Base-by-base conservation (phyloP, 37 sponge, comb jelly and placozoan species). In the Ianthella basta region DNA sequence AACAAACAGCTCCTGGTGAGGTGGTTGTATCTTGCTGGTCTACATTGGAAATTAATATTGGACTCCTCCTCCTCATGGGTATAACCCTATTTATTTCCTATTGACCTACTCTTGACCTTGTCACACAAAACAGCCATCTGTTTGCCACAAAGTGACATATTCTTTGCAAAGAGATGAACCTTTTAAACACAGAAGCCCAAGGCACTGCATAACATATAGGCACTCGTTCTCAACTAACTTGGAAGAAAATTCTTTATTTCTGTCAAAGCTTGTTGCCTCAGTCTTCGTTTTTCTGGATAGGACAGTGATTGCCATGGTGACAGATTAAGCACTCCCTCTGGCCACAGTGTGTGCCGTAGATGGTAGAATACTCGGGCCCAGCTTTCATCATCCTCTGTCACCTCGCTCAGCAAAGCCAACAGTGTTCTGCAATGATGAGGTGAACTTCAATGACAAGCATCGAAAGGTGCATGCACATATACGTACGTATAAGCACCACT, bases 311-410 rank as follows among this genome's bases (percentile, higher is more conserved):
- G 30, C 30, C 72, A 63, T 0, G 59, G 8, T 10, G 69, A 23
- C 16, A 68, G 35, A 37, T 81, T 36, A 20, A 93, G 41, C 29
- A 56, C 30, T 4, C 90, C 93, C 6, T 84, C 23, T 8, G 90
- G 90, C 94, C 94, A 93, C 56, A 93, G 72, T 1, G 79, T 72
- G 82, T 93, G 88, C 35, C 94, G 34, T 19, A 93, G 85, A 59
- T 81, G 59, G 78, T 87, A 93, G 56, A 93, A 56, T 13, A 85
- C 75, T 13, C 94, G 40, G 0, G 88, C 56, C 94, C 94, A 93
- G 30, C 82, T 85, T 29, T 80, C 73, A 37, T 90, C 91, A 12
- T 75, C 73, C 29, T 70, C 30, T 12, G 83, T 87, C 19, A 92
- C 93, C 40, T 55, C 61, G 0, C 59, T 23, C n/a, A 75, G 54